Conservation (phyloP, 1,140 invertebrate species). For the Elymnias hypermnestra region DNA sequence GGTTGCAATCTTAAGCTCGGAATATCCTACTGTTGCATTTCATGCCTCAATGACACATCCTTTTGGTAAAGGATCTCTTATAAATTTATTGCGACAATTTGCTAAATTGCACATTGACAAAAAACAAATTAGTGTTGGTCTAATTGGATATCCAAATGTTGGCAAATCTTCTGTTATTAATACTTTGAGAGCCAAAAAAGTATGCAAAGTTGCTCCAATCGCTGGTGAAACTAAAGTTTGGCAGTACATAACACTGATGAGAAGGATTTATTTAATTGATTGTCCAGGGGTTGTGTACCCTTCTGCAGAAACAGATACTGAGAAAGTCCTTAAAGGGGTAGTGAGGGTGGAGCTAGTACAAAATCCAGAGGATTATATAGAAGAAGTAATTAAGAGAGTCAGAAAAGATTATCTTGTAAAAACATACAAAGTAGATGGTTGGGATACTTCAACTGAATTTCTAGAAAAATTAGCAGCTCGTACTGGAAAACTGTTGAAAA, state of each 20-base stretch:
- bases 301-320: constrained; percentile 92
- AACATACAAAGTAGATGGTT: constrained; percentile 92
- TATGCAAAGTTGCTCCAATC: constrained; percentile 98
- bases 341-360: constrained; percentile 97
- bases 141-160: constrained; percentile 99
- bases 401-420: constrained; percentile 92
- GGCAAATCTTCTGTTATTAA: constrained; percentile 99
- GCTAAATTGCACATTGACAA: constrained; percentile 96
- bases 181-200: constrained; percentile 94
- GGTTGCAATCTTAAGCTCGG: constrained; percentile 93
- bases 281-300: constrained; percentile 99
- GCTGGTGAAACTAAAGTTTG: constrained; percentile 99
- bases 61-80: constrained; percentile 98
- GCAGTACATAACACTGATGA: constrained; percentile 99
- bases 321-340: constrained; percentile 97
- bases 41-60: constrained; percentile 98
- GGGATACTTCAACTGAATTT: constrained; percentile 91
- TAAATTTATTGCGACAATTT: constrained; percentile 97
- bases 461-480: constrained; percentile 92
- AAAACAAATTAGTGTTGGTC: constrained; percentile 99
- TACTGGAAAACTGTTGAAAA: constrained; percentile 94
- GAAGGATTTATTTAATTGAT: constrained; percentile 97
- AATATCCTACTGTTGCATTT: constrained; percentile 98
- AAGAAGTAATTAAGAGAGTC: constrained; percentile 90
- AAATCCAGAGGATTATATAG: constrained; percentile 96